These are phyloP conservation scores for Sepiola atlantica DNA, from an alignment of 2,888 invertebrate genomes.

Conservation along the genomic window DNA sequence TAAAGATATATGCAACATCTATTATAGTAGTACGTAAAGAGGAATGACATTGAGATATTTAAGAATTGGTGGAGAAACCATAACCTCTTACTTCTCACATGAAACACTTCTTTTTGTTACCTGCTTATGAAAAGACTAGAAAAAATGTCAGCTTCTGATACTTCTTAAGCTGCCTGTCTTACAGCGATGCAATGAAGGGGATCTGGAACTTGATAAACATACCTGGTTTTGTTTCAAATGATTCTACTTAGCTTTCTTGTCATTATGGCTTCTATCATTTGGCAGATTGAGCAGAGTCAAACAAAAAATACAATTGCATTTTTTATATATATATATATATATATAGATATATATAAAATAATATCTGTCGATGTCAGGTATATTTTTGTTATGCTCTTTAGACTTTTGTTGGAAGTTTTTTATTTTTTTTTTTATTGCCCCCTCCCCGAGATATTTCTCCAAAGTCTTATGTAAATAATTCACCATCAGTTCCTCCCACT, in stretches of 20 bases:
- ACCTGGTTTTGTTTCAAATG: neutral
- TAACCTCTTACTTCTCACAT: too few relatives aligned
- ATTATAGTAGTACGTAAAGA: too few relatives aligned
- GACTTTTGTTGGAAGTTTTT: neutral
- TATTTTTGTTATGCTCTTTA: neutral
- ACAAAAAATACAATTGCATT: neutral
- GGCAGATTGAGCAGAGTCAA: neutral
- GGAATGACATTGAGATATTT: too few relatives aligned
- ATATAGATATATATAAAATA: neutral
- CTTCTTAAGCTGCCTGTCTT: neutral
- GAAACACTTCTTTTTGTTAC: too few relatives aligned
- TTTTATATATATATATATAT: neutral
- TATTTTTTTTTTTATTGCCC: neutral
- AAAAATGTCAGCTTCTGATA: too few relatives aligned
- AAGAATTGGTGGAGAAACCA: too few relatives aligned
- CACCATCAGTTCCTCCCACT: neutral
- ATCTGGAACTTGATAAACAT: neutral
- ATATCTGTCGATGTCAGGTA: neutral
- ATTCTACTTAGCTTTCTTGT: neutral
- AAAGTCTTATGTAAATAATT: neutral
- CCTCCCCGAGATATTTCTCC: neutral
- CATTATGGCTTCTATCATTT: neutral
- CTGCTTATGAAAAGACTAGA: too few relatives aligned
- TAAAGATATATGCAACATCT: too few relatives aligned
- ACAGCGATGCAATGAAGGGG: neutral